Conservation (phyloP, 2,888 invertebrate species). For the Himalopsyche japonica region DNA sequence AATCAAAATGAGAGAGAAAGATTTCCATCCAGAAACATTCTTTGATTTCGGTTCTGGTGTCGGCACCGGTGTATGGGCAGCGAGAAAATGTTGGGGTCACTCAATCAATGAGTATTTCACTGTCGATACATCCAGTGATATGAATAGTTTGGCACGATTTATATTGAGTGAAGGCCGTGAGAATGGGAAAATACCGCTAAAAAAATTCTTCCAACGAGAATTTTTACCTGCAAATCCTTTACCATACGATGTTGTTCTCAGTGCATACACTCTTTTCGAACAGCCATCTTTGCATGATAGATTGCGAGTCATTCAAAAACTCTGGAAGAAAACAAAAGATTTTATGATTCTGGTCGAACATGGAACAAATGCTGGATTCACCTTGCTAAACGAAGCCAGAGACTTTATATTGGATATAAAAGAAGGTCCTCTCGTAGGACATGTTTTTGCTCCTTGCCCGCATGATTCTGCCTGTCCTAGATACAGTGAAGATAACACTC, state of each 20-base stretch:
- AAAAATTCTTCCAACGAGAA: constrained; percentile 74
- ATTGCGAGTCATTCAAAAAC: constrained; percentile 69
- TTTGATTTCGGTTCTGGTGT: constrained; percentile 93
- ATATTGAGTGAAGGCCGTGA: constrained; percentile 70
- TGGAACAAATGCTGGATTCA: constrained; percentile 81
- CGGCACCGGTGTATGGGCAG: constrained; percentile 86
- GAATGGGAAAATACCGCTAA: constrained; percentile 61
- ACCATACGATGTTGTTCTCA: constrained; percentile 78
- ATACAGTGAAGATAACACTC: constrained; percentile 64
- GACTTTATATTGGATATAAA: constrained; percentile 72
- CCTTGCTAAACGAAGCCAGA: constrained; percentile 81
- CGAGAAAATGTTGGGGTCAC: constrained; percentile 70
- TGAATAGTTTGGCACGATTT: constrained; percentile 80
- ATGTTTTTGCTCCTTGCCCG: constrained; percentile 85
- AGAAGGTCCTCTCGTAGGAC: constrained; percentile 52
- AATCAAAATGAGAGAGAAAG: constrained; percentile 64
- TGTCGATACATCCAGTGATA: constrained; percentile 78
- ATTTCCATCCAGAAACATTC: constrained; percentile 75
- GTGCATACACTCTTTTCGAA: constrained; percentile 82
- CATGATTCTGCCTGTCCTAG: constrained; percentile 81
- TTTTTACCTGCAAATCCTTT: constrained; percentile 72
- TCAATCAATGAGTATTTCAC: constrained; percentile 80
- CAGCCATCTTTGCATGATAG: constrained; percentile 68
- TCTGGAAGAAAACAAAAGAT: constrained; percentile 85
- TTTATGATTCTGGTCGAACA: constrained; percentile 84